Evolutionary conservation across 2,888 invertebrate species (phyloP).

Genomic region (Alloplasta piceator): DNA sequence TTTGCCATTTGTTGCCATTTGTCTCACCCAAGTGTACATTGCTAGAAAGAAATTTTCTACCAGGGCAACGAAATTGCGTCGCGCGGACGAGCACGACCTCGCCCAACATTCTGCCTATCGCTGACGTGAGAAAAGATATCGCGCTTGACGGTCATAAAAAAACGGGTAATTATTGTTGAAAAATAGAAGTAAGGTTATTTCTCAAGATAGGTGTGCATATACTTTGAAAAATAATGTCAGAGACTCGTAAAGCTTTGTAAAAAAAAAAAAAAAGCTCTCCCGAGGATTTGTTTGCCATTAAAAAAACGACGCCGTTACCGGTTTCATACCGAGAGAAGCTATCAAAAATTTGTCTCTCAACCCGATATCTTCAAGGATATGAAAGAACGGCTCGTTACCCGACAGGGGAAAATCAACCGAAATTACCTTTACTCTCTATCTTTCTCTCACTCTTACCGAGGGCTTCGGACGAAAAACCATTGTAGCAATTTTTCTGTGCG

Average conservation of each 20-base stretch:
- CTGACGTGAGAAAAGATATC: neutral
- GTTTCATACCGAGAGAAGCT: slow-evolving; percentile 35
- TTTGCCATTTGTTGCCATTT: neutral
- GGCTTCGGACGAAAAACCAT: slow-evolving; percentile 46
- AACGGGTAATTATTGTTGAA: neutral
- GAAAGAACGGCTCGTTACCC: slow-evolving; percentile 41
- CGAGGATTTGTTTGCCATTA: slow-evolving; percentile 23
- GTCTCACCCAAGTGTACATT: neutral
- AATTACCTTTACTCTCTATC: slow-evolving; percentile 31
- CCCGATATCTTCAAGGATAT: slow-evolving; percentile 43
- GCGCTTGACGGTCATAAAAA: neutral
- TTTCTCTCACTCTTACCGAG: neutral
- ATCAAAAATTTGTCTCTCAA: slow-evolving; percentile 56
- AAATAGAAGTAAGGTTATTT: slow-evolving; percentile 23
- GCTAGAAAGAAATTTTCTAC: neutral
- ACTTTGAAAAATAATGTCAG: slow-evolving; percentile 1
- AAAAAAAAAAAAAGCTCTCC: neutral
- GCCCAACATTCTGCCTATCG: neutral
- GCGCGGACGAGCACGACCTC: neutral
- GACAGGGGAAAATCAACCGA: slow-evolving; percentile 32
- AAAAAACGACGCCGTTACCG: slow-evolving; percentile 33
- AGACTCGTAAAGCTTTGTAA: neutral
- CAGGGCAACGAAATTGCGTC: neutral
- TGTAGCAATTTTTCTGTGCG: slow-evolving; percentile 71
- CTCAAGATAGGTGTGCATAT: neutral